Conservation (phyloP, 2,888 invertebrate species). For the Chironomus riparius region DNA sequence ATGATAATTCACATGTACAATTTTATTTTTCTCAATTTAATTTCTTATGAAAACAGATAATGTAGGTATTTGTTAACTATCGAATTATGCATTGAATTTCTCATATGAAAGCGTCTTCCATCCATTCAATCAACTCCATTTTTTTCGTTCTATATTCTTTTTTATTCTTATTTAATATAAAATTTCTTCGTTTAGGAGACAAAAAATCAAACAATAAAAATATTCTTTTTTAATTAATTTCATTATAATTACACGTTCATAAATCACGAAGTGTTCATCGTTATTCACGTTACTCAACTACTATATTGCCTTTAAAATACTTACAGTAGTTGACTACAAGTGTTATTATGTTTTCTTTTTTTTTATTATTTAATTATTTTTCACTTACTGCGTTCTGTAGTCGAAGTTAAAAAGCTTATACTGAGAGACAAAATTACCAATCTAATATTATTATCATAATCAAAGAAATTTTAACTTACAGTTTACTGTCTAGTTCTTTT, state of each 20-base stretch:
- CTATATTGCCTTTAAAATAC: slow-evolving; percentile 23
- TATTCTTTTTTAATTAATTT: background rate
- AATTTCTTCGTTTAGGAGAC: background rate
- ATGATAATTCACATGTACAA: background rate
- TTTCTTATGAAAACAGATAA: slow-evolving; percentile 13
- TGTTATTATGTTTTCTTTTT: background rate
- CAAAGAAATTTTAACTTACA: slow-evolving; percentile 19
- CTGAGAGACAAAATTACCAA: slow-evolving; percentile 10
- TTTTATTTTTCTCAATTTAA: background rate
- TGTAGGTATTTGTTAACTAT: slow-evolving; percentile 21
- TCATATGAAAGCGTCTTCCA: background rate
- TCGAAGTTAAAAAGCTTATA: slow-evolving; percentile 12
- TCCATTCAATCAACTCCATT: background rate
- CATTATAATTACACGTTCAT: background rate
- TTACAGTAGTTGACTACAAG: slow-evolving; percentile 15
- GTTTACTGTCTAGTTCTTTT: slow-evolving; percentile 10
- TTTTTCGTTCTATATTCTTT: background rate
- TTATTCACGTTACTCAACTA: background rate
- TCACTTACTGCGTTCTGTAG: background rate
- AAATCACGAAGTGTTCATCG: background rate
- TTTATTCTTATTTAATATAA: background rate
- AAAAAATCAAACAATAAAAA: background rate
- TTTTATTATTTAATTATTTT: background rate
- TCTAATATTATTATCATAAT: slow-evolving; percentile 25
- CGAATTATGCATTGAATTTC: background rate